Evolutionary conservation across 2,797 vertebrate genomes (phyloP), one percentile per base, ranked within the genome.

Genomic region (Clarias pachynema): DNA sequence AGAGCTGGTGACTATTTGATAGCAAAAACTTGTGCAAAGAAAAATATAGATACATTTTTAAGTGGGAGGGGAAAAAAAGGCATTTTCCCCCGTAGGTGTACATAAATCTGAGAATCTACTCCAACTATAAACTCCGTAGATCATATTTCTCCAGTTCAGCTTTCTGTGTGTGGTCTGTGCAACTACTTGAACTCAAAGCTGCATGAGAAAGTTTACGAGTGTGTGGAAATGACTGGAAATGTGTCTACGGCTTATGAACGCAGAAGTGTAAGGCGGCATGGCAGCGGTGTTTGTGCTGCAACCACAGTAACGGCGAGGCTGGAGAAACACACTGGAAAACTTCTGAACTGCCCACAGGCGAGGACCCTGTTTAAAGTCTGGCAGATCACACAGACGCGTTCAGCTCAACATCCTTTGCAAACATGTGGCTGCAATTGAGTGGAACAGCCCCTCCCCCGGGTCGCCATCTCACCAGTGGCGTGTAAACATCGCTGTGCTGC

Each of bases 371-470:
- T 90, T 88, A 85, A 87, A 87, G 85, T 88, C 87, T 88, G 84
- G 84, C 88, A 87, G 86, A 87, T 89, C 87, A 89, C 87, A 87
- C 86, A 15, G 84, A 73, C 86, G 85, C 83, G 77, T 90, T 89
- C 90, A 86, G 90, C 89, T 87, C 86, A 84, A 88, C 88, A 80
- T 89, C 80, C 86, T 91, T 87, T 73, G 81, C 85, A 89, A 91
- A 90, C 90, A 90, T 91, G 87, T 91, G 91, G 89, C 86, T 90
- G 87, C 85, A 90, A 91, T 90, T 89, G 85, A 90, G 82, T 87
- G 83, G 85, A 90, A 90, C 80, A 88, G 86, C 86, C 83, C 84
- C 88, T 78, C 75, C 84, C 79, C 86, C 85, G 72, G 79, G 84
- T 70, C 77, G 73, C 85, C 81, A 87, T 86, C 87, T 78, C 82